Conservation (phyloP, 2,888 invertebrate genomes). For the Eudasyphora cyanicolor region DNA sequence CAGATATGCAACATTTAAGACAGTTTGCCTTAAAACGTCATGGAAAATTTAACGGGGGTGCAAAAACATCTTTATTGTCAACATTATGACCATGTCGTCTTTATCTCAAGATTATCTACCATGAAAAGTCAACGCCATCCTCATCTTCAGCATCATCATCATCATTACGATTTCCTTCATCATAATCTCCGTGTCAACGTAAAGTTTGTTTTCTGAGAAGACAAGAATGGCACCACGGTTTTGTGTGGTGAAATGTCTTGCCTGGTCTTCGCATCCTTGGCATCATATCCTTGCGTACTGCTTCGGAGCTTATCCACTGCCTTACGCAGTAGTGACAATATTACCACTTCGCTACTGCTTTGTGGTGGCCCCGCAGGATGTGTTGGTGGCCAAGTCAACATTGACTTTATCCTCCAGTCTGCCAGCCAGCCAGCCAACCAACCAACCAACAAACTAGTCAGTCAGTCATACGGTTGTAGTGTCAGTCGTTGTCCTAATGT, state of each 20-base stretch:
- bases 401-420: too few relatives aligned
- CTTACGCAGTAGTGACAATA: neutral
- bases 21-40: neutral
- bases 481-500: conserved; percentile 14
- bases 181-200: conserved; percentile 1
- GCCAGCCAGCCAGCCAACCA: neutral
- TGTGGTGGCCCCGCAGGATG: neutral
- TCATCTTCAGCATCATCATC: neutral
- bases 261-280: neutral
- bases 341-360: neutral
- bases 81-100: neutral
- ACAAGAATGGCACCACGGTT: neutral
- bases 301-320: neutral
- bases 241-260: neutral
- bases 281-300: neutral
- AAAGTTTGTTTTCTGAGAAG: neutral
- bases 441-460: too few relatives aligned
- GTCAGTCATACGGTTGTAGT: neutral
- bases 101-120: too few relatives aligned
- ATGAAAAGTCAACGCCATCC: neutral
- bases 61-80: neutral
- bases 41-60: neutral
- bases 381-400: neutral
- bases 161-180: neutral
- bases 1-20: neutral